Percentiles rank a stretch among this genome's conserved stretches.
Evolutionary conservation across 2,113 vertebrate species (phyloP).

Genomic region (Zapornia atra): DNA sequence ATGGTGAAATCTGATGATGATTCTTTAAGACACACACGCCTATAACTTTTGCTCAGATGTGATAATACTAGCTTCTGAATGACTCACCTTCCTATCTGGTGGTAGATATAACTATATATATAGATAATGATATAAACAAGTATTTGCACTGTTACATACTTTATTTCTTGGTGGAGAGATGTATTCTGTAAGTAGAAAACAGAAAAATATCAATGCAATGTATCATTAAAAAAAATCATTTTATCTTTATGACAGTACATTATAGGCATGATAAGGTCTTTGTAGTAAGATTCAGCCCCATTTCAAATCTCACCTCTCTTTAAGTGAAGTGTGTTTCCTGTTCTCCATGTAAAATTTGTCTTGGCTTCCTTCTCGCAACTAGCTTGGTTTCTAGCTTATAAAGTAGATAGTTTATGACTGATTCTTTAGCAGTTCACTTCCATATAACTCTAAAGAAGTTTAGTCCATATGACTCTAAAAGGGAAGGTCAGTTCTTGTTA

Average conservation of each 20-base stretch:
- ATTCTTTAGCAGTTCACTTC: not conserved
- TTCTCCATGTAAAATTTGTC: not conserved
- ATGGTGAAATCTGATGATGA: conserved; percentile 45
- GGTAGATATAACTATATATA: not conserved
- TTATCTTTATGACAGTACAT: not conserved
- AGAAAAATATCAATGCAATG: not conserved
- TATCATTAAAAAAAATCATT: not conserved
- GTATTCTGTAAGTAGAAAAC: not conserved
- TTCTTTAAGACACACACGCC: conserved; percentile 14
- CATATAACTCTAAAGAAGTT: not conserved
- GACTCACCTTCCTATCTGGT: conserved; percentile 43
- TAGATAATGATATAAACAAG: not conserved
- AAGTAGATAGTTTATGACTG: not conserved
- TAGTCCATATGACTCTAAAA: not conserved
- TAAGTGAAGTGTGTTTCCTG: not conserved
- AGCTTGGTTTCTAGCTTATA: not conserved
- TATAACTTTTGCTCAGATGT: conserved; percentile 23
- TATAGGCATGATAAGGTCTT: not conserved
- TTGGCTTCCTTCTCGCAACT: not conserved
- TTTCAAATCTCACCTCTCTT: not conserved
- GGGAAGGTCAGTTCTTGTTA: not conserved
- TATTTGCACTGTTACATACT: not conserved
- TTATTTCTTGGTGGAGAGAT: not conserved
- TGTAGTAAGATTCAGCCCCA: not conserved
- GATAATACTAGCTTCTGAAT: not conserved